Conservation (phyloP, 92 coral and sea anemone species). For the Palythoa grandis region DNA sequence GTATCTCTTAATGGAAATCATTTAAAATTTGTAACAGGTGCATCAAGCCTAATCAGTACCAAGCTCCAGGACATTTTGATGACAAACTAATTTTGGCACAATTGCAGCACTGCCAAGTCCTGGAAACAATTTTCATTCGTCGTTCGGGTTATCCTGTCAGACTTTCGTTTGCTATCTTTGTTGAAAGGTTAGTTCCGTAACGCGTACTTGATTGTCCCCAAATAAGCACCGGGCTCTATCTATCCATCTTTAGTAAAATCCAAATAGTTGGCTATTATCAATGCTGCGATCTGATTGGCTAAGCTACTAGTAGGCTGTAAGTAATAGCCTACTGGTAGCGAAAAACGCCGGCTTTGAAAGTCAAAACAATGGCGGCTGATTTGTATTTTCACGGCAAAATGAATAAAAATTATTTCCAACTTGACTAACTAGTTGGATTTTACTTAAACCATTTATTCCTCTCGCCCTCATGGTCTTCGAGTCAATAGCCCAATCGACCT, state of each 20-base stretch:
- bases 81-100: slow-evolving; percentile 25
- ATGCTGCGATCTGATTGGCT: too few relatives aligned
- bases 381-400: too few relatives aligned
- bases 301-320: too few relatives aligned
- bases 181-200: neutral
- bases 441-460: too few relatives aligned
- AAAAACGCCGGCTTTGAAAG: too few relatives aligned
- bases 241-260: neutral
- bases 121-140: slow-evolving; percentile 29
- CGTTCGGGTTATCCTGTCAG: slow-evolving; percentile 20
- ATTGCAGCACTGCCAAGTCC: slow-evolving; percentile 3
- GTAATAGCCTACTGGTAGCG: too few relatives aligned
- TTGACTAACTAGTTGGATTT: too few relatives aligned
- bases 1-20: too few relatives aligned
- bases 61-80: slow-evolving; percentile 22
- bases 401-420: too few relatives aligned
- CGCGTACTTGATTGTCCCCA: too few relatives aligned
- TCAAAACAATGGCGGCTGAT: too few relatives aligned
- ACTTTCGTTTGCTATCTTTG: slow-evolving; percentile 1
- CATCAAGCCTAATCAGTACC: slow-evolving; percentile 16
- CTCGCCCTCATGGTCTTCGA: too few relatives aligned
- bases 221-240: neutral
- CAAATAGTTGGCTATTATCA: neutral
- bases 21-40: neutral
- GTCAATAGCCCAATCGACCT: neutral